phyloP scores from a whole-genome alignment of 2,888 invertebrate genomes.

The Drosophila bunnanda region DNA sequence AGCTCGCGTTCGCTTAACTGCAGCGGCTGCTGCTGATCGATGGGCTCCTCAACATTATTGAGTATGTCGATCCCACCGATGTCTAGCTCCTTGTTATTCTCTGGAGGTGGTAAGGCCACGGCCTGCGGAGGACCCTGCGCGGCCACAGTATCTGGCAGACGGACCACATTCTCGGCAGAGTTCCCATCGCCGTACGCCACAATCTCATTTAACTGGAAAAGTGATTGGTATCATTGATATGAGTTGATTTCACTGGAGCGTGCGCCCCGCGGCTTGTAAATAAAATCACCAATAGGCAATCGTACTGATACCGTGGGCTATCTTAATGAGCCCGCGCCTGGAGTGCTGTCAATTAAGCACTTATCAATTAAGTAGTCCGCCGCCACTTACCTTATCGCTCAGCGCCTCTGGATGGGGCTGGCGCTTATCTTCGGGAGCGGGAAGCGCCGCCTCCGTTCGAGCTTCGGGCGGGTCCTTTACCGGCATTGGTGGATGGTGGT shows the following conservation, averaged over 20 bases:
- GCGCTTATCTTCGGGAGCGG: slow-evolving; percentile 54
- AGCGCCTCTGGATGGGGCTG: slow-evolving; percentile 5
- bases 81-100: slow-evolving; percentile 31
- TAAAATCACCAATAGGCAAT: slow-evolving; percentile 23
- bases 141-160: slow-evolving; percentile 63
- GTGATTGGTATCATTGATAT: slow-evolving; percentile 11
- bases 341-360: slow-evolving; percentile 11
- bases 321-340: slow-evolving; percentile 16
- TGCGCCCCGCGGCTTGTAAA: slow-evolving; percentile 32
- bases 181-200: slow-evolving; percentile 50
- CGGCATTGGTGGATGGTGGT: slow-evolving; percentile 58
- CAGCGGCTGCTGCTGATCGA: slow-evolving; percentile 38
- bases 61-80: slow-evolving; percentile 55
- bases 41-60: slow-evolving; percentile 64
- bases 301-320: slow-evolving; percentile 5
- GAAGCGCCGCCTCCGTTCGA: slow-evolving; percentile 30
- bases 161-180: slow-evolving; percentile 66
- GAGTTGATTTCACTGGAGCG: background rate
- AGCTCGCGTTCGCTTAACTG: slow-evolving; percentile 52
- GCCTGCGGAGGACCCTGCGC: slow-evolving; percentile 22
- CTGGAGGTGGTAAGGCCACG: slow-evolving; percentile 23
- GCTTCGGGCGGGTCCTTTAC: slow-evolving; percentile 28
- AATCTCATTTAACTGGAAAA: slow-evolving; percentile 49
- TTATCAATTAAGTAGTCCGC: slow-evolving; percentile 18
- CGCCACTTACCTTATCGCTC: slow-evolving; percentile 37